Evolutionary conservation across 2,888 invertebrate genomes (phyloP).

Genomic region (Andrena marginata): DNA sequence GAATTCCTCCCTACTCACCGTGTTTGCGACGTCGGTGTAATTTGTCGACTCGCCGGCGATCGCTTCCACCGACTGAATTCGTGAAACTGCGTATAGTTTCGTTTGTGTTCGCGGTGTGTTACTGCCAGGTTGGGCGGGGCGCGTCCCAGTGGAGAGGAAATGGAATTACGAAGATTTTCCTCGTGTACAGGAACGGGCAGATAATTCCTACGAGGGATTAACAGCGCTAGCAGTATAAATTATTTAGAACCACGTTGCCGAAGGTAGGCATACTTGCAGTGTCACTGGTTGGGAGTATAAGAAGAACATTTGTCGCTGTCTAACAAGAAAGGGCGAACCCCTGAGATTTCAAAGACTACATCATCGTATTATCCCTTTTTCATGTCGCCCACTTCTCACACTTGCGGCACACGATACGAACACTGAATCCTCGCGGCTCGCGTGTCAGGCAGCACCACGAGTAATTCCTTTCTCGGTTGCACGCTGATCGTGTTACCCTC

Average conservation of each 20-base stretch:
- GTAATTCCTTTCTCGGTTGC: constrained; percentile 14
- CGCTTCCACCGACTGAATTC: neutral
- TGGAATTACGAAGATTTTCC: neutral
- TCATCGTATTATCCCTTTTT: too few species aligned
- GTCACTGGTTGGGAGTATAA: too few species aligned
- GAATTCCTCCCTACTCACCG: neutral
- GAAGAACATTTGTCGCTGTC: too few species aligned
- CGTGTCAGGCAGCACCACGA: neutral
- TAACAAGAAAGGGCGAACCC: too few species aligned
- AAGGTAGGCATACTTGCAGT: too few species aligned
- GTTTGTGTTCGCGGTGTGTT: neutral
- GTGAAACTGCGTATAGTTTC: neutral
- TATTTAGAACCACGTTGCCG: too few species aligned
- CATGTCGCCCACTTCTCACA: too few species aligned
- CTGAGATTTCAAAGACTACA: too few species aligned
- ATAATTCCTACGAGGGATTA: too few species aligned
- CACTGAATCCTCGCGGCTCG: neutral
- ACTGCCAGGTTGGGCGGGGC: neutral
- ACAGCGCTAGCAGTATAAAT: too few species aligned
- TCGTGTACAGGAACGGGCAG: neutral
- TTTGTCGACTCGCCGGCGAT: constrained; percentile 1
- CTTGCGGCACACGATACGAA: too few species aligned
- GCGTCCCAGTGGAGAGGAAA: neutral
- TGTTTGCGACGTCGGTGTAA: neutral
- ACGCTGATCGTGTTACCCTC: neutral